Conservation (phyloP, 2,113 vertebrate genomes). For the Grammomys surdaster region DNA sequence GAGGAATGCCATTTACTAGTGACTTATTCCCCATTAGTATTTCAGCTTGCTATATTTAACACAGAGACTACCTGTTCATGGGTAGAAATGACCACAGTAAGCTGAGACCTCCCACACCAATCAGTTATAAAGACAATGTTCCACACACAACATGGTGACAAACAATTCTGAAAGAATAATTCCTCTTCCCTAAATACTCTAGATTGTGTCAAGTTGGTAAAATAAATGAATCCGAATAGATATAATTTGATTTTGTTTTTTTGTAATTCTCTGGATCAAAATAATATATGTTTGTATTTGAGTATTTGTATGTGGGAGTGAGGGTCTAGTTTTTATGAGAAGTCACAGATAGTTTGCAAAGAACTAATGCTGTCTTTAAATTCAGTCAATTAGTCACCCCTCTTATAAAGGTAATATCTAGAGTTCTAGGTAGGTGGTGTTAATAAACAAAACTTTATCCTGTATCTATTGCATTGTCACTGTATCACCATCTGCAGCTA, state of each 20-base stretch:
- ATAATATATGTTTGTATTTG: not conserved
- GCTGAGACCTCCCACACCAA: not conserved
- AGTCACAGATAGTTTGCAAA: conserved; percentile 7
- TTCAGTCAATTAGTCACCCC: not conserved
- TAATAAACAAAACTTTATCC: not conserved
- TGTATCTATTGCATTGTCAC: not conserved
- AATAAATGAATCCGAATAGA: not conserved
- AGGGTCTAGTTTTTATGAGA: not conserved
- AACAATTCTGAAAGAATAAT: not conserved
- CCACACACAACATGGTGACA: not conserved
- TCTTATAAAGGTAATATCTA: not conserved
- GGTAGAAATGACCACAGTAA: not conserved
- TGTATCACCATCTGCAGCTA: not conserved
- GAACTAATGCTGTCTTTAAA: not conserved
- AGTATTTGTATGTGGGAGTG: not conserved
- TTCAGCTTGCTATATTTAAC: not conserved
- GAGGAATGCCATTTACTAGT: not conserved
- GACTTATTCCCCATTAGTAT: not conserved
- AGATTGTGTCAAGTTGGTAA: not conserved
- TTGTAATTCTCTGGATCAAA: not conserved
- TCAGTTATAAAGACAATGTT: not conserved
- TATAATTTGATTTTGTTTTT: not conserved
- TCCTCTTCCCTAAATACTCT: not conserved
- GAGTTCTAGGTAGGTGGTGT: too few relatives aligned
- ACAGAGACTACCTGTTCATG: too few relatives aligned